Evolutionary conservation across 1,140 invertebrate genomes (phyloP).

Genomic region (Drosophila santomea): DNA sequence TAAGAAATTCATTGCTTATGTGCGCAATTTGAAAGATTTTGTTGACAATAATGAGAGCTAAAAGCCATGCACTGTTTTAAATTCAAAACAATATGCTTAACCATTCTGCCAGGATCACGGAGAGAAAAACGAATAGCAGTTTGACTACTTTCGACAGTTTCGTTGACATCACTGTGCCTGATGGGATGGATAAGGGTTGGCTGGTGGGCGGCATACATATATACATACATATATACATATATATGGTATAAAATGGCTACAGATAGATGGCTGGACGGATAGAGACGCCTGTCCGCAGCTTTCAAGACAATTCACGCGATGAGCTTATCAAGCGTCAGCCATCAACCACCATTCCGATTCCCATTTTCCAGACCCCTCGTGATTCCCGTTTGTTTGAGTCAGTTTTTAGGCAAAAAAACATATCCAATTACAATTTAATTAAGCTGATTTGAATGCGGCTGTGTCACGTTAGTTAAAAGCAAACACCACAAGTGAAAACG

Average conservation of each 20-base stretch:
- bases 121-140: too few species aligned
- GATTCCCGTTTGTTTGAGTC: slow-evolving; percentile 10
- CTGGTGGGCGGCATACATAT: background rate
- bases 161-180: slow-evolving; percentile 3
- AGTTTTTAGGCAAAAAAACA: slow-evolving; percentile 33
- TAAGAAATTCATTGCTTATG: too few species aligned
- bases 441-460: slow-evolving; percentile 59
- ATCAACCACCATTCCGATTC: slow-evolving; percentile 20
- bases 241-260: background rate
- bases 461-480: slow-evolving; percentile 31
- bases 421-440: slow-evolving; percentile 80
- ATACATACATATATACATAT: background rate
- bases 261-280: background rate
- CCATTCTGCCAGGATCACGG: too few species aligned
- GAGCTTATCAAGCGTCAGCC: slow-evolving; percentile 50
- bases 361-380: background rate
- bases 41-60: too few species aligned
- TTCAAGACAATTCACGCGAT: slow-evolving; percentile 38
- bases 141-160: background rate
- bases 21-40: too few species aligned
- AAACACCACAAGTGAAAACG: slow-evolving; percentile 7
- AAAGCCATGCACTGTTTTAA: too few species aligned
- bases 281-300: slow-evolving; percentile 37
- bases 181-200: background rate
- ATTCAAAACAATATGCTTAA: too few species aligned